Conservation (phyloP, 2,113 vertebrate species). For the Hippocampus comes region DNA sequence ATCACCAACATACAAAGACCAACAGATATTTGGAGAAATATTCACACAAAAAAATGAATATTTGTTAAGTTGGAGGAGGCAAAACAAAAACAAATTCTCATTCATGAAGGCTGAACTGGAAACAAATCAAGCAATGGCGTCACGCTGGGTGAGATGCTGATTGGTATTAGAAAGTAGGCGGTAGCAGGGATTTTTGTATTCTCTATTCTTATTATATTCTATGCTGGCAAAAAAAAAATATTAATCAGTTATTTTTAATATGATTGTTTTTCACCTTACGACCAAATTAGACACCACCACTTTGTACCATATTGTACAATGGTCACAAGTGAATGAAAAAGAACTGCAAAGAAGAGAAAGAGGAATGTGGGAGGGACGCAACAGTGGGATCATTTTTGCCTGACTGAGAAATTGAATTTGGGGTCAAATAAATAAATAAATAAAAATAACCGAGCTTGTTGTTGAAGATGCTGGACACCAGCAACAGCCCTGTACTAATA, state of each 20-base stretch:
- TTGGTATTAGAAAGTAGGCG: slow-evolving; percentile 42
- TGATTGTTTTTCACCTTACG: neutral
- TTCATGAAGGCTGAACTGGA: slow-evolving; percentile 13
- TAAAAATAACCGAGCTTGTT: too few relatives aligned
- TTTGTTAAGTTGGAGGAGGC: slow-evolving; percentile 45
- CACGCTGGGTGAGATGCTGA: slow-evolving; percentile 3
- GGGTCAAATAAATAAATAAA: too few relatives aligned
- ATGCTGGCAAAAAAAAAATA: too few relatives aligned
- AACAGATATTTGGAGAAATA: neutral
- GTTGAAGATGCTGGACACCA: neutral
- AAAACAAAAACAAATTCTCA: slow-evolving; percentile 40
- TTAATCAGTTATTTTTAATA: neutral
- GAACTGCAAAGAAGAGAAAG: neutral
- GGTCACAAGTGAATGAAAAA: neutral
- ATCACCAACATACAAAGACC: slow-evolving; percentile 37
- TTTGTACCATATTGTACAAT: neutral
- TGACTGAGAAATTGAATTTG: neutral
- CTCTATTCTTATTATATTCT: too few relatives aligned
- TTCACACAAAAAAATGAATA: slow-evolving; percentile 45
- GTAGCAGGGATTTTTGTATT: slow-evolving; percentile 20
- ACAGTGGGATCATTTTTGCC: neutral
- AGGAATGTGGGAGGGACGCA: neutral
- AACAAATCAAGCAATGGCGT: slow-evolving; percentile 1
- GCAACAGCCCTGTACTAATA: neutral
- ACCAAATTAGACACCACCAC: neutral